These are phyloP conservation scores for Neosilurus hyrtlii DNA, from an alignment of 2,797 vertebrate species.

Conservation along the genomic window DNA sequence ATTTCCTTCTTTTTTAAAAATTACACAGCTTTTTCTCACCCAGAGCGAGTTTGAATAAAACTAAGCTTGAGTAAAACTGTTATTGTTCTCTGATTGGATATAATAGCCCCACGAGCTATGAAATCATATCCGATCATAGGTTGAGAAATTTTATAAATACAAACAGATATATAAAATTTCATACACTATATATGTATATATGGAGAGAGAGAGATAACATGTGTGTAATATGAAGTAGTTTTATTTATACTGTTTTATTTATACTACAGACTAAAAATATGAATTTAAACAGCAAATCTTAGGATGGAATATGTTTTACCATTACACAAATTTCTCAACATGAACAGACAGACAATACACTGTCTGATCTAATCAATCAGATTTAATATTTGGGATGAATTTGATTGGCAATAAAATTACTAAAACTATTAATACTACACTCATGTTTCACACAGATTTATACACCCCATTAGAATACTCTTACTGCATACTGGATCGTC, in stretches of 20 bases:
- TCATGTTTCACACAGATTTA: constrained; percentile 4
- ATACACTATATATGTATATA: too few species aligned
- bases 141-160: too few species aligned
- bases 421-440: not conserved
- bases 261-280: not conserved
- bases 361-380: not conserved
- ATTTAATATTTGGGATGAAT: not conserved
- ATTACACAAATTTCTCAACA: not conserved
- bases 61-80: too few species aligned
- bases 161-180: too few species aligned
- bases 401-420: not conserved
- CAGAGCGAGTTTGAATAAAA: too few species aligned
- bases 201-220: too few species aligned
- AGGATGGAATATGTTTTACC: not conserved
- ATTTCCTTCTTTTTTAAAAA: too few species aligned
- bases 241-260: constrained; percentile 3
- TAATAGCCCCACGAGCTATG: too few species aligned
- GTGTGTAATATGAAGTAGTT: not conserved
- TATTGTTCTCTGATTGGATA: too few species aligned
- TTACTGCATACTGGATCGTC: constrained; percentile 34
- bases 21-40: too few species aligned
- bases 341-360: not conserved
- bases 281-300: not conserved
- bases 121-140: too few species aligned
- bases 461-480: not conserved